Base-by-base conservation (phyloP, 2,113 vertebrate genomes). In the Spilogale gracilis region DNA sequence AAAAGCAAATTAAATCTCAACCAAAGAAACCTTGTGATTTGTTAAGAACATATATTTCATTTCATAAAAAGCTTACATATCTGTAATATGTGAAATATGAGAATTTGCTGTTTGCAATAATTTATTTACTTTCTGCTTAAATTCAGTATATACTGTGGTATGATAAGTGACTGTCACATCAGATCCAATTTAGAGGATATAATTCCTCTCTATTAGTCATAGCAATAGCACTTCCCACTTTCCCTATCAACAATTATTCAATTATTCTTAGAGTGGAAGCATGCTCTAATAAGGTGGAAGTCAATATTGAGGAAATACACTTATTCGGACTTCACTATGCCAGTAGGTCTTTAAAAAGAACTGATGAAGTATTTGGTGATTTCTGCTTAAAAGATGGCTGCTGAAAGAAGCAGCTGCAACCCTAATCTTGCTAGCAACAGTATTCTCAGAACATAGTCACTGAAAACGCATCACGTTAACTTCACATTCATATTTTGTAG, bases 401-500 rank as follows among this genome's bases (percentile, higher is more conserved):
- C 88, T 65, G 52, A 63, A 97, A 95, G 86, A 50, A 95, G 38
- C 30, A 73, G 48, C 52, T 81, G 52, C 13, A 78, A 73, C 2
- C 90, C 54, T 60, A 63, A 83, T 93, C 48, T 61, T 50, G 20
- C 43, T 74, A 89, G 79, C 23, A 52, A 86, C 38, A 25, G 6
- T 65, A 45, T 58, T 83, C 90, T 93, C 54, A 74, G 92, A 93
- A 48, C 38, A 90, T 4, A 83, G 61, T 58, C 69, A 90, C 32
- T 74, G 56, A 93, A 89, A 97, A 97, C 43, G 30, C 65, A 76
- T 71, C 85, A 86, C 76, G 32, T 96, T 89, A 87, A 83, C 91
- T 95, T 91, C 73, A 96, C 87, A 97, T 92, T 91, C 86, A 95
- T 95, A 87, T 89, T 89, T 95, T 95, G 50, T 95, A 54, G 5